phyloP scores from a whole-genome alignment of 2,888 invertebrate species.

The Carterocephalus palaemon region DNA sequence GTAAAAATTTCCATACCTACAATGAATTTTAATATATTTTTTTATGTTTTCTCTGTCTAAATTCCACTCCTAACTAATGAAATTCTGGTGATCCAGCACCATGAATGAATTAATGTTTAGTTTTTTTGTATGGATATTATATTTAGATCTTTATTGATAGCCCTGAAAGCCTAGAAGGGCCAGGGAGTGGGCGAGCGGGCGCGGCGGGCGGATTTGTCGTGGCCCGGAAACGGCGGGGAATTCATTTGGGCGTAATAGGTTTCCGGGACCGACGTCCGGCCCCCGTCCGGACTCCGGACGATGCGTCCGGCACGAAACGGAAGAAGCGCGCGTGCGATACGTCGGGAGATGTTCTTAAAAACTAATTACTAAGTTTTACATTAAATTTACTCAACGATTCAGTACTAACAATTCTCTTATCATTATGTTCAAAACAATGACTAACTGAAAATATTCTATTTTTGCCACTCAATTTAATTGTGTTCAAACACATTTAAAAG shows the following conservation, averaged over 20 bases:
- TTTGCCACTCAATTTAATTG: too few relatives aligned
- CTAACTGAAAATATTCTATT: too few relatives aligned
- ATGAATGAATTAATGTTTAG: too few relatives aligned
- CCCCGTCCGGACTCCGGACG: conserved; percentile 58
- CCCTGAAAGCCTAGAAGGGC: conserved; percentile 55
- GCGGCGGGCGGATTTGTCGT: conserved; percentile 66
- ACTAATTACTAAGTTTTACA: conserved; percentile 9
- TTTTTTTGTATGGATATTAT: too few relatives aligned
- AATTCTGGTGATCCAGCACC: too few relatives aligned
- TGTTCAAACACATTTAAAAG: too few relatives aligned
- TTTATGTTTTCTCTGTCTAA: too few relatives aligned
- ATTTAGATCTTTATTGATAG: conserved; percentile 32
- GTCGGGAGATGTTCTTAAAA: conserved; percentile 22
- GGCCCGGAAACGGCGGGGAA: conserved; percentile 73
- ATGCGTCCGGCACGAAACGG: conserved; percentile 60
- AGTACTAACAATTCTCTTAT: too few relatives aligned
- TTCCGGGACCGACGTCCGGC: conserved; percentile 71
- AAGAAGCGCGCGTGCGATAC: conserved; percentile 44
- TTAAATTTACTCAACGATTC: not conserved
- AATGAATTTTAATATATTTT: too few relatives aligned
- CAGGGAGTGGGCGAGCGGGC: conserved; percentile 61
- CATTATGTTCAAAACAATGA: too few relatives aligned
- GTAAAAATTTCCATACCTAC: too few relatives aligned
- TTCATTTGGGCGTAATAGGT: conserved; percentile 79
- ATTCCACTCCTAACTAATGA: too few relatives aligned